phyloP scores from a whole-genome alignment of 2,113 vertebrate species.

The Anthoscopus minutus region DNA sequence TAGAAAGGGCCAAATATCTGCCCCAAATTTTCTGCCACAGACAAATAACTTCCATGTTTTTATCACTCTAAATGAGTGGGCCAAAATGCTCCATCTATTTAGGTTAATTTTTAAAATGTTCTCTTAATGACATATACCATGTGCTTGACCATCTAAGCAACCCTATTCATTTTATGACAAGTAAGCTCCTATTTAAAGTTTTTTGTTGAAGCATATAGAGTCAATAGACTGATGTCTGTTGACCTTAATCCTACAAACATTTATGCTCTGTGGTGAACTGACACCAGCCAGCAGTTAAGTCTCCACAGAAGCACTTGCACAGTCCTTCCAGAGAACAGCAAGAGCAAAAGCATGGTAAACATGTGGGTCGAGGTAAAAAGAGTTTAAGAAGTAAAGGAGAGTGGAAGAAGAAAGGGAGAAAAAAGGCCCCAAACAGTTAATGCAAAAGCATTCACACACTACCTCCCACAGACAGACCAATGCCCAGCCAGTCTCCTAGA shows the following conservation, averaged over 20 bases:
- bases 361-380: fast-evolving
- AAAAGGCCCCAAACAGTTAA: background rate
- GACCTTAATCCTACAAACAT: background rate
- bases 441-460: background rate
- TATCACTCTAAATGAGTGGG: background rate
- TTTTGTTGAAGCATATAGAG: background rate
- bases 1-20: background rate
- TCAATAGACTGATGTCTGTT: background rate
- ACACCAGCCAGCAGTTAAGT: background rate
- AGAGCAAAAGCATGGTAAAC: background rate
- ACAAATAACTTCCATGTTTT: background rate
- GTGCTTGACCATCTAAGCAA: background rate
- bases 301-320: background rate
- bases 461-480: background rate
- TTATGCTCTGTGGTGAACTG: background rate
- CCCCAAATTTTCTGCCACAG: background rate
- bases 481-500: background rate
- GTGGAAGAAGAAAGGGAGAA: background rate
- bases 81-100: background rate
- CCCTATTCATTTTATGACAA: background rate
- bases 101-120: background rate
- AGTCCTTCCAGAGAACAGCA: background rate
- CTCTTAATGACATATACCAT: background rate
- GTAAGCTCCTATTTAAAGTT: background rate
- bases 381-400: background rate